Evolutionary conservation across 2,113 vertebrate species (phyloP).

Genomic region (Psittacula cyanocephala): DNA sequence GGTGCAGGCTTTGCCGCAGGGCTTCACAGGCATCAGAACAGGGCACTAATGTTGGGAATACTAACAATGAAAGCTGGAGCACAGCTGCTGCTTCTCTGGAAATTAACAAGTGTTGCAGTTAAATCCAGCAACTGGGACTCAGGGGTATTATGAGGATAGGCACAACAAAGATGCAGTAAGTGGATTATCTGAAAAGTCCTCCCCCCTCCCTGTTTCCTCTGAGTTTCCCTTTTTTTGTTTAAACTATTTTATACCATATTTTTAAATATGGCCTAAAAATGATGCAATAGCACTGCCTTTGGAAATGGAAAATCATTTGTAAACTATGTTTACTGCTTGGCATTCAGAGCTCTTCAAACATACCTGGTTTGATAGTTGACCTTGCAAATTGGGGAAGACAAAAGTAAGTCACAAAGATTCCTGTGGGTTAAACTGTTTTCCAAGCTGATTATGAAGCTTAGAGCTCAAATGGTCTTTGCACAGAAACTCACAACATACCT

Average conservation of each 20-base stretch:
- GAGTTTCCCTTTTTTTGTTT: slow-evolving; percentile 27
- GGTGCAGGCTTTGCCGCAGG: background rate
- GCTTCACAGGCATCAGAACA: background rate
- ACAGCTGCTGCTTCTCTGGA: background rate
- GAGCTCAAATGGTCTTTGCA: slow-evolving; percentile 34
- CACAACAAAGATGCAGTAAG: slow-evolving; percentile 48
- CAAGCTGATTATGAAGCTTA: slow-evolving; percentile 64
- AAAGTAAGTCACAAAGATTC: slow-evolving; percentile 47
- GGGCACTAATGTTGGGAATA: background rate
- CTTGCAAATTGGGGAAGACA: background rate
- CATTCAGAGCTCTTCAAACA: background rate
- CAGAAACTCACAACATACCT: slow-evolving; percentile 50
- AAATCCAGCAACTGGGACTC: slow-evolving; percentile 42
- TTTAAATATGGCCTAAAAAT: background rate
- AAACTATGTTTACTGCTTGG: background rate
- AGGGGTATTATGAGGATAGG: slow-evolving; percentile 22
- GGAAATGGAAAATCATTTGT: background rate
- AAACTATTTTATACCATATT: background rate
- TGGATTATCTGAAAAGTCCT: slow-evolving; percentile 48
- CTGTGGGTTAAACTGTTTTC: slow-evolving; percentile 48
- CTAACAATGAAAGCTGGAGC: background rate
- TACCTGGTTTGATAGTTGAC: slow-evolving; percentile 23
- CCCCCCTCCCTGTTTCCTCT: background rate
- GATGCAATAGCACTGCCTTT: background rate
- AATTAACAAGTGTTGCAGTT: background rate